A percentile compares a stretch with the other conserved stretches of the same genome.
These are phyloP conservation scores for Orthosia gothica DNA, from an alignment of 2,888 invertebrate genomes.

Conservation along the genomic window DNA sequence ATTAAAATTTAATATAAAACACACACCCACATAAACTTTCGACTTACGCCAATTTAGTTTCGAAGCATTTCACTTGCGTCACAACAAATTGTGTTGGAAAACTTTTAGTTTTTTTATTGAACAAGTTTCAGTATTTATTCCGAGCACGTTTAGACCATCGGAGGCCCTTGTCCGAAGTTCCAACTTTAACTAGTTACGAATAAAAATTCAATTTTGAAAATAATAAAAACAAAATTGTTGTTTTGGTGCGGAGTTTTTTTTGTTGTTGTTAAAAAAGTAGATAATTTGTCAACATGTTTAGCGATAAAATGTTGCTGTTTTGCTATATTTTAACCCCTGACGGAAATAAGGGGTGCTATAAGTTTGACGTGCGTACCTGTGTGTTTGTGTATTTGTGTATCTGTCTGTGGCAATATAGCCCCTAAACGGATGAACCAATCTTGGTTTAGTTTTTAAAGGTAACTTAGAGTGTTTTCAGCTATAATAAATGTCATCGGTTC, in stretches of 20 bases:
- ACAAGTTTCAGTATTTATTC: constrained; percentile 62
- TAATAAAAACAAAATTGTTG: constrained; percentile 40
- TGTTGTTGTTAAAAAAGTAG: background rate
- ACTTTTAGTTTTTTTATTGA: constrained; percentile 66
- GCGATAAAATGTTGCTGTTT: background rate
- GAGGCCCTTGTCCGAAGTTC: constrained; percentile 39
- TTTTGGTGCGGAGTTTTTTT: constrained; percentile 13
- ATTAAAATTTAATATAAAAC: background rate
- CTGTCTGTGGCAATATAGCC: too few relatives aligned
- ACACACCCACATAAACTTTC: constrained; percentile 25
- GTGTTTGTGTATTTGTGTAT: too few relatives aligned
- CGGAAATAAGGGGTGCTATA: too few relatives aligned
- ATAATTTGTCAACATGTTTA: constrained; percentile 1
- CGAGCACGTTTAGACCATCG: constrained; percentile 46
- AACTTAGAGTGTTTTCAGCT: too few relatives aligned
- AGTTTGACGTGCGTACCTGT: too few relatives aligned
- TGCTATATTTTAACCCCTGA: too few relatives aligned
- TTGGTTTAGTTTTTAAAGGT: too few relatives aligned
- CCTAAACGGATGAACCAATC: too few relatives aligned
- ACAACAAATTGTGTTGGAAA: constrained; percentile 59
- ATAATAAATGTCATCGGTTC: too few relatives aligned
- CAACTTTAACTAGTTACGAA: constrained; percentile 30
- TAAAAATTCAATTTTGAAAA: constrained; percentile 58
- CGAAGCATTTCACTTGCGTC: constrained; percentile 13
- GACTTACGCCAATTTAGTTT: constrained; percentile 40